Conservation (phyloP, 2,888 invertebrate genomes). For the Busseola fusca region DNA sequence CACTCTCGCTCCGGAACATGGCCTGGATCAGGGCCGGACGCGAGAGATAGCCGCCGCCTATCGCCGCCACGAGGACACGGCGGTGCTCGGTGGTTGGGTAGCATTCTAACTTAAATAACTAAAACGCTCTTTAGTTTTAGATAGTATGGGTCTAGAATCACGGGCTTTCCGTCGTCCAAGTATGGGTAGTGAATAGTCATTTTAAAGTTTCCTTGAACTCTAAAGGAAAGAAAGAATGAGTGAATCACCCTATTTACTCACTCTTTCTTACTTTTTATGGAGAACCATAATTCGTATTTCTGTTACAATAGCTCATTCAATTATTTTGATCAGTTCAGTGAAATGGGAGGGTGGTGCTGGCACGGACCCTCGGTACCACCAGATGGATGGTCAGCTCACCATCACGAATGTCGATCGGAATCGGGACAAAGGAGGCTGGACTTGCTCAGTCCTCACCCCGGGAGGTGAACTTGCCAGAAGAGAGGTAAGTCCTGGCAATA, state of each 20-base stretch:
- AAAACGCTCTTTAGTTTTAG: not conserved
- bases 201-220: not conserved
- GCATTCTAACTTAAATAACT: not conserved
- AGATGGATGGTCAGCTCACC: slow-evolving; percentile 89
- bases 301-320: not conserved
- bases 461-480: slow-evolving; percentile 93
- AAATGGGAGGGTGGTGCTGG: slow-evolving; percentile 90
- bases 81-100: too few relatives aligned
- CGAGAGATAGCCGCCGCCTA: too few relatives aligned
- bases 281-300: not conserved
- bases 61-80: too few relatives aligned
- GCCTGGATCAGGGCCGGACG: too few relatives aligned
- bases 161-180: not conserved
- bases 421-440: slow-evolving; percentile 93
- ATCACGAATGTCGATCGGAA: slow-evolving; percentile 90
- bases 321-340: slow-evolving; percentile 34
- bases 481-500: slow-evolving; percentile 85
- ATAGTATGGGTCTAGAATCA: not conserved
- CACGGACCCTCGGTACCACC: slow-evolving; percentile 86
- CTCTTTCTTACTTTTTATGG: too few relatives aligned
- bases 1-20: too few relatives aligned
- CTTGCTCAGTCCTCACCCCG: slow-evolving; percentile 93
- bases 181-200: not conserved
- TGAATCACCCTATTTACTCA: too few relatives aligned
- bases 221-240: not conserved